phyloP scores from a whole-genome alignment of 2,797 vertebrate species.

The Macroramphosus scolopax region DNA sequence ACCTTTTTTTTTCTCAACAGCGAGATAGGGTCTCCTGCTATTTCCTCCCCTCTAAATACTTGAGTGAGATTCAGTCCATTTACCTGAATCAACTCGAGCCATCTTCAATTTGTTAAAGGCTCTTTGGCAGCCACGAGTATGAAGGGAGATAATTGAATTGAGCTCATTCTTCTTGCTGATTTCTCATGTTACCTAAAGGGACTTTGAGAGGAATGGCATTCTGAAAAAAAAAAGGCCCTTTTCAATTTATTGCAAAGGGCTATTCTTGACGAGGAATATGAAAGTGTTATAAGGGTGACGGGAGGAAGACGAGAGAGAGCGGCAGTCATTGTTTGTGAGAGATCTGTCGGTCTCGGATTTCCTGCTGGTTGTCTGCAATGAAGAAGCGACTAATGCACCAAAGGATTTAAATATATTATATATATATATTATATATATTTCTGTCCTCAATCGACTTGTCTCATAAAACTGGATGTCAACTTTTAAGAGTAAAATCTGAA shows the following conservation, averaged over 20 bases:
- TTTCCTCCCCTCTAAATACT: slow-evolving; percentile 35
- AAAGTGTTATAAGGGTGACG: slow-evolving; percentile 27
- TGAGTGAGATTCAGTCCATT: slow-evolving; percentile 60
- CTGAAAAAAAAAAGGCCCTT: slow-evolving; percentile 27
- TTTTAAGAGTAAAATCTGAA: too few species aligned
- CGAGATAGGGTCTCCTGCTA: slow-evolving; percentile 21
- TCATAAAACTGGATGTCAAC: too few species aligned
- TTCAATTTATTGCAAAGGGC: slow-evolving; percentile 50
- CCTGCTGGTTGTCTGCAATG: slow-evolving; percentile 1
- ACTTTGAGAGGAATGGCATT: slow-evolving; percentile 40
- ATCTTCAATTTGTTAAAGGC: slow-evolving; percentile 65
- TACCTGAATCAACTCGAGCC: slow-evolving; percentile 63
- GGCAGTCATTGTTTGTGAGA: slow-evolving; percentile 24
- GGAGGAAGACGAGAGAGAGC: background rate
- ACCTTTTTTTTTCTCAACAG: slow-evolving; percentile 36
- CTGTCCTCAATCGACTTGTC: too few species aligned
- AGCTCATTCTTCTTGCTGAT: slow-evolving; percentile 62
- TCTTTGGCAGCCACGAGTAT: slow-evolving; percentile 46
- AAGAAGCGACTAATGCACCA: too few species aligned
- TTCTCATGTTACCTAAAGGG: slow-evolving; percentile 60
- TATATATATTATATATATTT: too few species aligned
- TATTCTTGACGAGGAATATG: slow-evolving; percentile 55
- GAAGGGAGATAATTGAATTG: slow-evolving; percentile 64
- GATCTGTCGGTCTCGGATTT: slow-evolving; percentile 15
- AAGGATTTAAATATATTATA: too few species aligned